Conservation (phyloP, 2,888 invertebrate genomes). For the Cerceris rybyensis region DNA sequence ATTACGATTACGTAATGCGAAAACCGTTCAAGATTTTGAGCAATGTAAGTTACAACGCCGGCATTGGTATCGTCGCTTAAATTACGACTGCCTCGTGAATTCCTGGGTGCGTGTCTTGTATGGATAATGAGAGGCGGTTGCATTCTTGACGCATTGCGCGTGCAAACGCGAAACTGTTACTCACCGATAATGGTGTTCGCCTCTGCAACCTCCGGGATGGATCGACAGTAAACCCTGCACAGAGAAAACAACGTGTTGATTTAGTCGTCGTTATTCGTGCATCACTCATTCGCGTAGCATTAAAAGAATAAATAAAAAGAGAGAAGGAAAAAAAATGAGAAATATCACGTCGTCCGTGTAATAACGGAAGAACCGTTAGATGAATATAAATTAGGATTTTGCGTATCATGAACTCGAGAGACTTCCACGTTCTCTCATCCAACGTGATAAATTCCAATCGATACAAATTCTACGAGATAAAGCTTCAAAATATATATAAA, state of each 20-base stretch:
- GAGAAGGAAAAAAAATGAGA: no score
- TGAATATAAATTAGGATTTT: no score
- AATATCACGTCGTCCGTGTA: no score
- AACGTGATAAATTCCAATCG: no score
- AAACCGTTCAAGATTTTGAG: conserved; percentile 1
- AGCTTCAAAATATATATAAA: no score
- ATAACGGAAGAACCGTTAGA: no score
- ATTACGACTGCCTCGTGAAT: conserved; percentile 34
- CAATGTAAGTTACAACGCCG: neutral
- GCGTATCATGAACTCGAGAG: no score
- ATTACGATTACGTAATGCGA: neutral
- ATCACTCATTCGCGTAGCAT: neutral
- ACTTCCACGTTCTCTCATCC: no score
- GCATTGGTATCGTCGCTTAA: neutral
- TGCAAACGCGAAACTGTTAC: conserved; percentile 59
- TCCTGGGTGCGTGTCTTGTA: conserved; percentile 42
- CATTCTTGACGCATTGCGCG: conserved; percentile 39
- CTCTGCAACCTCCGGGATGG: conserved; percentile 70
- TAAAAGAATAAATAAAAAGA: neutral
- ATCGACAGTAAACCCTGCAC: conserved; percentile 63
- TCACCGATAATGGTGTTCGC: conserved; percentile 76
- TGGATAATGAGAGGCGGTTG: conserved; percentile 42
- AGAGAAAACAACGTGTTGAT: conserved; percentile 52
- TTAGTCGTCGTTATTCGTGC: conserved; percentile 37
- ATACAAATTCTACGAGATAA: no score